Conservation (phyloP, 2,797 vertebrate species). For the Neomorphus geoffroyi region DNA sequence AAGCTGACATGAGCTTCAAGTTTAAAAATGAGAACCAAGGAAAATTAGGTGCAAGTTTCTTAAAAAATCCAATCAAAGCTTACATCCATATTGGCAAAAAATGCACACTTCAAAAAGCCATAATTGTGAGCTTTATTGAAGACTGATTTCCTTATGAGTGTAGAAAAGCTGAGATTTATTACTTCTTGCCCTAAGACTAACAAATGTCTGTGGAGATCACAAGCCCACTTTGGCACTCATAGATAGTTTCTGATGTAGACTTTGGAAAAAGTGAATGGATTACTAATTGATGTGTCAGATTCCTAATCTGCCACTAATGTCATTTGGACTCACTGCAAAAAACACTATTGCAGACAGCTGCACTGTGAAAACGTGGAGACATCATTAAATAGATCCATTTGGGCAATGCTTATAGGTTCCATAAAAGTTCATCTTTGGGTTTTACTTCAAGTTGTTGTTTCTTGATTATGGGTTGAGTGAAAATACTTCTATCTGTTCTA, state of each 20-base stretch:
- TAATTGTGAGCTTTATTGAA: neutral
- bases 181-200: slow-evolving; percentile 26
- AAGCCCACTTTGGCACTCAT: slow-evolving; percentile 36
- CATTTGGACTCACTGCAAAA: slow-evolving; percentile 49
- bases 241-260: slow-evolving; percentile 51
- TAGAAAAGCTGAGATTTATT: slow-evolving; percentile 28
- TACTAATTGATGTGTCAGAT: slow-evolving; percentile 58
- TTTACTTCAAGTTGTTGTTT: neutral
- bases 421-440: neutral
- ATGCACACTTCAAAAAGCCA: neutral
- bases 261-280: slow-evolving; percentile 59
- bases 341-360: slow-evolving; percentile 12
- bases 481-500: neutral
- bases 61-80: neutral
- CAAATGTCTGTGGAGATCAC: slow-evolving; percentile 42
- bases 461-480: neutral
- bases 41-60: neutral
- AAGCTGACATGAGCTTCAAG: neutral
- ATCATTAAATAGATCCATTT: neutral
- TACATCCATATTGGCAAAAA: slow-evolving; percentile 5
- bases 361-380: slow-evolving; percentile 19
- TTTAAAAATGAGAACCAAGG: neutral
- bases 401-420: neutral
- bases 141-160: neutral
- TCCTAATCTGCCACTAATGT: slow-evolving; percentile 52